Evolutionary conservation across 2,113 vertebrate genomes (phyloP).

Genomic region (Hippocampus comes): DNA sequence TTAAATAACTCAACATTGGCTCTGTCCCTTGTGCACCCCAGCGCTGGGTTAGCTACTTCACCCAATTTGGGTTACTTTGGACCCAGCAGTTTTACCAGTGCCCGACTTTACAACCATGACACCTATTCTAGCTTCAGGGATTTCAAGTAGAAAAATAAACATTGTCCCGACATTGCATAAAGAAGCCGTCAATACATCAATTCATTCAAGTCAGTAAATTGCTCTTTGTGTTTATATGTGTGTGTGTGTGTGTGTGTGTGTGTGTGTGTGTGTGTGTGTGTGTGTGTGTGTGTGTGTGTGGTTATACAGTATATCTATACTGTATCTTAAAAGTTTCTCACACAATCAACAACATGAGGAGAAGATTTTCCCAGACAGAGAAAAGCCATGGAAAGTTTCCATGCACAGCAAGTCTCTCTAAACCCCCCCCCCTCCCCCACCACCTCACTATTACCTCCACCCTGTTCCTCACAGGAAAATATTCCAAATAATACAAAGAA

Average conservation of each 20-base stretch:
- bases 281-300: too few relatives aligned
- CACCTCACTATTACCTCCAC: background rate
- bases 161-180: slow-evolving; percentile 78
- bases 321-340: slow-evolving; percentile 54
- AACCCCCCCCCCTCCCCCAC: background rate
- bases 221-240: background rate
- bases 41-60: too few relatives aligned
- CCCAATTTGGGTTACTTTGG: too few relatives aligned
- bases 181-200: slow-evolving; percentile 71
- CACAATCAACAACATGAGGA: slow-evolving; percentile 65
- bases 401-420: slow-evolving; percentile 43
- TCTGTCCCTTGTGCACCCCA: too few relatives aligned
- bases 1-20: too few relatives aligned
- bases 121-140: slow-evolving; percentile 60
- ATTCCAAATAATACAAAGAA: slow-evolving; percentile 5
- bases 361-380: slow-evolving; percentile 23
- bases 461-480: slow-evolving; percentile 19
- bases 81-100: too few relatives aligned
- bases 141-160: slow-evolving; percentile 79
- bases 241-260: background rate
- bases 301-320: background rate
- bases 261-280: background rate
- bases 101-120: slow-evolving; percentile 45
- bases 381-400: slow-evolving; percentile 43
- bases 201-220: slow-evolving; percentile 72